These are phyloP conservation scores for Agapostemon virescens DNA, from an alignment of 2,888 invertebrate genomes.

Conservation along the genomic window DNA sequence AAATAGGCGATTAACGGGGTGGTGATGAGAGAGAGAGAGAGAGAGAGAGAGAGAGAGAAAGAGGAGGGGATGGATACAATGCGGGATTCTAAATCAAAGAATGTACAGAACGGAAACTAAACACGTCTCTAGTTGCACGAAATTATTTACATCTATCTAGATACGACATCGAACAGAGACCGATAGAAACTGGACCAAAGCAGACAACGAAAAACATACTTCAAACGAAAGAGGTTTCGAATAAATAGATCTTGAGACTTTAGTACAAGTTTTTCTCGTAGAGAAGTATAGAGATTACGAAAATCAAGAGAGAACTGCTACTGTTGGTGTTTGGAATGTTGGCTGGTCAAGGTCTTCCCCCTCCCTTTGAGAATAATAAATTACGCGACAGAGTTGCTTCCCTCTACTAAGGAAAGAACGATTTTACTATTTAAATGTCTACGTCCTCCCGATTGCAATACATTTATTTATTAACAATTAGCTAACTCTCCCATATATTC, in stretches of 20 bases:
- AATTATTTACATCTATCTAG: slow-evolving; percentile 39
- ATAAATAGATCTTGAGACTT: background rate
- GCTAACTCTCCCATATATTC: too few relatives aligned
- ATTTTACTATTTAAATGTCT: too few relatives aligned
- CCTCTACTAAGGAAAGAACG: background rate
- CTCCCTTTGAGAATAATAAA: too few relatives aligned
- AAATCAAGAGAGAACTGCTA: background rate
- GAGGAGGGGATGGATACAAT: slow-evolving; percentile 3
- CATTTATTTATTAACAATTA: too few relatives aligned
- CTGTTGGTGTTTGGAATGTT: background rate
- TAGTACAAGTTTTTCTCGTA: background rate
- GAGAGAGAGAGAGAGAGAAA: too few relatives aligned
- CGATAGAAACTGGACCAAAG: slow-evolving; percentile 19
- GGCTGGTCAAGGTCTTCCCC: background rate
- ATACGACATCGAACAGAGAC: slow-evolving; percentile 28
- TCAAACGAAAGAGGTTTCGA: background rate
- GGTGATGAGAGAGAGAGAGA: slow-evolving; percentile 5
- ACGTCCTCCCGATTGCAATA: too few relatives aligned
- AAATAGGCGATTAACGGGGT: background rate
- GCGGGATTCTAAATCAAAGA: slow-evolving; percentile 11
- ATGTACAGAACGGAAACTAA: slow-evolving; percentile 7
- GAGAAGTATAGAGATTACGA: background rate
- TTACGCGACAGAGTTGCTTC: background rate
- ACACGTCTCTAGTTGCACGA: background rate
- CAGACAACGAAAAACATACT: slow-evolving; percentile 19